phyloP scores from a whole-genome alignment of 2,797 vertebrate genomes.

The Cuculus canorus region DNA sequence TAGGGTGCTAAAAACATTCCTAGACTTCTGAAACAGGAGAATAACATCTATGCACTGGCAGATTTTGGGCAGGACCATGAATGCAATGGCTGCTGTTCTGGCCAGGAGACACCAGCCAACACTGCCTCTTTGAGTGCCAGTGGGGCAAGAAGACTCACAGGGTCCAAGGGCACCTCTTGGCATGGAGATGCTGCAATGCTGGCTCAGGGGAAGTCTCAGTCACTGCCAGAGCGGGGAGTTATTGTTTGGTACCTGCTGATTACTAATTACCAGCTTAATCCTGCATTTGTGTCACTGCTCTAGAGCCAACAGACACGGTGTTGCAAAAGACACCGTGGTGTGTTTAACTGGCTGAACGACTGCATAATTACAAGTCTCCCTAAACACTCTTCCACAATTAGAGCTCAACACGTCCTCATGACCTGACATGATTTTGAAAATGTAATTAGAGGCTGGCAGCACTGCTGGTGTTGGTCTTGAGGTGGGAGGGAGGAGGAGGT shows the following conservation, averaged over 20 bases:
- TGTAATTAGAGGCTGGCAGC: slow-evolving; percentile 22
- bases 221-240: background rate
- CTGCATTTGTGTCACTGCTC: background rate
- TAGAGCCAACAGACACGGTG: background rate
- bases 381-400: slow-evolving; percentile 31
- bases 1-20: background rate
- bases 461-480: background rate
- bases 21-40: background rate
- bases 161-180: accelerated
- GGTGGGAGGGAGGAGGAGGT: background rate
- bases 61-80: background rate
- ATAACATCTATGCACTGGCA: background rate
- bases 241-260: slow-evolving; percentile 26
- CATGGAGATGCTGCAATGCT: accelerated
- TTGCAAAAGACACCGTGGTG: slow-evolving; percentile 17
- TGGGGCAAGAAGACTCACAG: no score
- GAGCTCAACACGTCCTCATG: slow-evolving; percentile 5
- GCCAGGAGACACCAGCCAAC: background rate
- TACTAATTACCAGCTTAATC: slow-evolving; percentile 37
- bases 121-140: no score
- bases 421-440: slow-evolving; percentile 50
- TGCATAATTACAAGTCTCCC: slow-evolving; percentile 51
- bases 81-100: background rate
- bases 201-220: accelerated
- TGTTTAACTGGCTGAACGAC: slow-evolving; percentile 55